Evolutionary conservation across 2,797 vertebrate species (phyloP).

Genomic region (Hypotaenidia philippensis): DNA sequence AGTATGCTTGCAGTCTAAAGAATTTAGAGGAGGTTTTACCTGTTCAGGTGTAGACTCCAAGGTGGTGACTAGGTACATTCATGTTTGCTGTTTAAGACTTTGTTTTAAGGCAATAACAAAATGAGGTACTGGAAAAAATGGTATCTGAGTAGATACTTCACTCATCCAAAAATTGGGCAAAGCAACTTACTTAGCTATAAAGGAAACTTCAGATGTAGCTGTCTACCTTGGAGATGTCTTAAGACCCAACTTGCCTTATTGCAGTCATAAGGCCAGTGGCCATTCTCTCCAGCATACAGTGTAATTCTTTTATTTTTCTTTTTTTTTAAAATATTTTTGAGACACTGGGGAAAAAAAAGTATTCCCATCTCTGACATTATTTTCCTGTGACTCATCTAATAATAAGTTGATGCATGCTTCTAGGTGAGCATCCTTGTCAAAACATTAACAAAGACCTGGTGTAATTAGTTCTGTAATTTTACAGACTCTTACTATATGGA

Average conservation of each 20-base stretch:
- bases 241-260: neutral
- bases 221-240: neutral
- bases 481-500: neutral
- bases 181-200: neutral
- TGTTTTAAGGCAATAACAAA: neutral
- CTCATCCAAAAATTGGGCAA: neutral
- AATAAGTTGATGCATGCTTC: neutral
- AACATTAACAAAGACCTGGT: neutral
- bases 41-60: neutral
- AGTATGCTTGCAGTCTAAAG: neutral
- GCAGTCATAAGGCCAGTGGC: neutral
- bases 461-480: neutral
- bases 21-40: neutral
- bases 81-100: neutral
- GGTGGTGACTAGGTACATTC: neutral
- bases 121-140: neutral
- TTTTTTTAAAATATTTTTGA: neutral
- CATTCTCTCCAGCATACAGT: neutral
- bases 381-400: neutral
- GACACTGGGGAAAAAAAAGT: neutral
- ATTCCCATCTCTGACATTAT: neutral
- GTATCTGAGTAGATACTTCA: neutral
- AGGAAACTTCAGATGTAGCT: neutral
- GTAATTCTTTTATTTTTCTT: neutral
- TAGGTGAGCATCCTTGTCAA: neutral